Evolutionary conservation across 2,797 vertebrate species (phyloP).

Genomic region (Hafferia zeledoni): DNA sequence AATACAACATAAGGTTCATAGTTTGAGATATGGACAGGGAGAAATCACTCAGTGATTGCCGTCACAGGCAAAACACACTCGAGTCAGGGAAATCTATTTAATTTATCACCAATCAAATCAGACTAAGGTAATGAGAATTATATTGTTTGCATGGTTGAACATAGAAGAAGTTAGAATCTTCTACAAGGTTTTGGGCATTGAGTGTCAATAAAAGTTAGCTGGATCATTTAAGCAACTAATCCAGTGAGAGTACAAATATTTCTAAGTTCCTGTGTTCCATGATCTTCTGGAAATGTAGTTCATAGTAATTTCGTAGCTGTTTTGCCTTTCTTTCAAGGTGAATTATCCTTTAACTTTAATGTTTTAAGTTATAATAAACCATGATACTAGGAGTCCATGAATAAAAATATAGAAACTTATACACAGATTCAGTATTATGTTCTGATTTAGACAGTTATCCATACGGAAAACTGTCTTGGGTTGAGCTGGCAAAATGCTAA

Average conservation of each 20-base stretch:
- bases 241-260: neutral
- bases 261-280: neutral
- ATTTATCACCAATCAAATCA: neutral
- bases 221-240: neutral
- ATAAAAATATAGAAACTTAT: constrained; percentile 44
- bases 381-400: constrained; percentile 17
- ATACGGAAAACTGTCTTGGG: neutral
- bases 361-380: constrained; percentile 47
- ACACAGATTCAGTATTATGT: neutral
- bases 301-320: neutral
- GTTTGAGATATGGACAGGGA: neutral
- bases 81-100: neutral
- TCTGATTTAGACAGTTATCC: neutral
- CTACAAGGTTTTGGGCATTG: neutral
- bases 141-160: neutral
- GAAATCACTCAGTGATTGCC: neutral
- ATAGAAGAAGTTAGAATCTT: neutral
- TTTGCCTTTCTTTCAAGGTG: constrained; percentile 47
- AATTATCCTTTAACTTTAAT: constrained; percentile 59
- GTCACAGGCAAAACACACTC: neutral
- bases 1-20: neutral
- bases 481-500: too few relatives aligned
- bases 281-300: neutral
- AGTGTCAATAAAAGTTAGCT: neutral
- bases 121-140: neutral